Percentiles rank a stretch among this genome's conserved stretches.
These are phyloP conservation scores for Thecophora atra DNA, from an alignment of 2,888 invertebrate species.

Conservation along the genomic window DNA sequence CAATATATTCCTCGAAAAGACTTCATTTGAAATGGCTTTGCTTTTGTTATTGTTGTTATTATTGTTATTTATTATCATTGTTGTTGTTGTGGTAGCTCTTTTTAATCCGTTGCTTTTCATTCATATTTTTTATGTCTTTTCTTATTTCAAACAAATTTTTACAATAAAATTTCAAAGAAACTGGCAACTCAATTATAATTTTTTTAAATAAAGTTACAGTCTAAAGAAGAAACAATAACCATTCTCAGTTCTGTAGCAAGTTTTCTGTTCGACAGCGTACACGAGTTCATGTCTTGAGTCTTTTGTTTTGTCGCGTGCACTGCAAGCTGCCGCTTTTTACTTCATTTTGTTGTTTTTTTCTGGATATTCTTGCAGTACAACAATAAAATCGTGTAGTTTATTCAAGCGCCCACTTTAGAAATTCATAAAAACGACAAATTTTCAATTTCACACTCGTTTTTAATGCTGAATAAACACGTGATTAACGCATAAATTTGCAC, in stretches of 20 bases:
- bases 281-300: constrained; percentile 20
- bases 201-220: not conserved
- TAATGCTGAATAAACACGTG: constrained; percentile 31
- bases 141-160: not conserved
- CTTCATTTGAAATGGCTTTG: no score
- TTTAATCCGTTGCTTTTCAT: no score
- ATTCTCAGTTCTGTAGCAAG: no score
- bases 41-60: not conserved
- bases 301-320: constrained; percentile 14
- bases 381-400: constrained; percentile 31
- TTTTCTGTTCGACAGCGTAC: not conserved
- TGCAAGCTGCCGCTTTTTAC: not conserved
- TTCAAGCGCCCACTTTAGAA: constrained; percentile 21
- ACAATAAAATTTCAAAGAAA: not conserved
- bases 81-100: not conserved
- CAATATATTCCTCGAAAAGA: no score
- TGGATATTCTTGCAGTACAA: not conserved
- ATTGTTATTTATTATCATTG: not conserved
- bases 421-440: constrained; percentile 35
- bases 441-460: constrained; percentile 37
- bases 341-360: not conserved
- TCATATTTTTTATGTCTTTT: not conserved
- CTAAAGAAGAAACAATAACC: no score
- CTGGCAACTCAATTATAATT: not conserved
- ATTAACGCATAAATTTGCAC: constrained; percentile 40